A percentile compares a stretch with the other conserved stretches of the same genome.
phyloP scores from a whole-genome alignment of 2,888 invertebrate genomes.

The Belgica antarctica region DNA sequence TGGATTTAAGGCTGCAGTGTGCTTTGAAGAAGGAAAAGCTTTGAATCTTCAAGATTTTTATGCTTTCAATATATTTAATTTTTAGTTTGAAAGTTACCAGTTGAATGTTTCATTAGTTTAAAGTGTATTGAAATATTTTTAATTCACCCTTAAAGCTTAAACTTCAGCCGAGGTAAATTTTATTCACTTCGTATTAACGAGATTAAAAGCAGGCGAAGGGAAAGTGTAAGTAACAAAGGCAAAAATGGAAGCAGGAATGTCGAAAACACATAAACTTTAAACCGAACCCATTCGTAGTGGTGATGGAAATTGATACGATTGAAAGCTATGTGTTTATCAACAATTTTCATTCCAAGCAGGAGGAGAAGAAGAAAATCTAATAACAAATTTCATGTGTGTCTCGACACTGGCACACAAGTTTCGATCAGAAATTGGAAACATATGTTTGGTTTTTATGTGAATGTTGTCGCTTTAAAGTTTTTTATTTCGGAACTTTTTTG shows the following conservation, averaged over 20 bases:
- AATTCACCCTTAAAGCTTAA: too few species aligned
- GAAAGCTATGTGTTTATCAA: background rate
- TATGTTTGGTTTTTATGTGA: constrained; percentile 19
- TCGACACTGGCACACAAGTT: constrained; percentile 18
- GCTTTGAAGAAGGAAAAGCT: too few species aligned
- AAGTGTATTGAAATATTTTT: too few species aligned
- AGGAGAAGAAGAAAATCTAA: background rate
- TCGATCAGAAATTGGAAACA: constrained; percentile 31
- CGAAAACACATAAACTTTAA: constrained; percentile 25
- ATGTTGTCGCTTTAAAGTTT: constrained; percentile 21
- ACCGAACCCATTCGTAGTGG: background rate
- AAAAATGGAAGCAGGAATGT: constrained; percentile 10
- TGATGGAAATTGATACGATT: constrained; percentile 18
- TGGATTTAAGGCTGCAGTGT: too few species aligned
- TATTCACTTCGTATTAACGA: too few species aligned
- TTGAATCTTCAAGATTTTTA: too few species aligned
- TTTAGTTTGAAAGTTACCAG: too few species aligned
- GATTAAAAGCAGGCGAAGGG: background rate
- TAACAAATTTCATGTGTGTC: constrained; percentile 31
- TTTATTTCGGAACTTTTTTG: too few species aligned
- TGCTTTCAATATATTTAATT: too few species aligned
- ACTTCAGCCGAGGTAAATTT: too few species aligned
- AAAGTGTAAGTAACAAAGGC: background rate
- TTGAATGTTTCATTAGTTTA: too few species aligned
- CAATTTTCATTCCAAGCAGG: too few species aligned